These are phyloP conservation scores for Ormyrus nitidulus DNA, from an alignment of 2,888 invertebrate species.

Conservation along the genomic window DNA sequence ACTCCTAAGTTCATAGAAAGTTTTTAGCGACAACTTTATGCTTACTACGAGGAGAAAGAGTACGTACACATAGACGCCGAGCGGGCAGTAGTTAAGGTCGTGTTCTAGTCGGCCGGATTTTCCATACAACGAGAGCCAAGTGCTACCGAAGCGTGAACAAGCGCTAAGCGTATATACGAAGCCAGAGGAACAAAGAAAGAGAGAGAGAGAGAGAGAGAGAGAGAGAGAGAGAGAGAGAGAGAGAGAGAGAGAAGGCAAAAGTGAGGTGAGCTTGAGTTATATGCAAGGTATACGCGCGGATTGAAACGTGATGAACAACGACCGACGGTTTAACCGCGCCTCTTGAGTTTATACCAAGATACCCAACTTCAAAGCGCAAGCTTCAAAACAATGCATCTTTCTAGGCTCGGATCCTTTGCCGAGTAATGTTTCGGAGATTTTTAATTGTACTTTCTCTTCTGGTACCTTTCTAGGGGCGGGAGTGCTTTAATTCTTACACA, in stretches of 20 bases:
- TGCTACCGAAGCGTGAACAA: constrained; percentile 45
- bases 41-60: constrained; percentile 2
- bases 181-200: not conserved
- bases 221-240: too few species aligned
- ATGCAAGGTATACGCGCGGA: not conserved
- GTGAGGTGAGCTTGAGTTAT: constrained; percentile 2
- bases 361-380: constrained; percentile 6
- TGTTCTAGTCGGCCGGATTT: constrained; percentile 54
- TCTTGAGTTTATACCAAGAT: not conserved
- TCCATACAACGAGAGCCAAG: constrained; percentile 38
- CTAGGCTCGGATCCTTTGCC: not conserved
- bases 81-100: constrained; percentile 56
- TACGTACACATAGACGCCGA: constrained; percentile 1
- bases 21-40: constrained; percentile 7
- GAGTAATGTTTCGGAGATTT: too few species aligned
- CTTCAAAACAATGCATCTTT: not conserved
- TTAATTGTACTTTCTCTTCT: too few species aligned
- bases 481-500: too few species aligned
- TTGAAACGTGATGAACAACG: not conserved
- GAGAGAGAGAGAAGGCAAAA: not conserved
- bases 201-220: too few species aligned
- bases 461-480: too few species aligned
- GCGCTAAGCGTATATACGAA: constrained; percentile 35
- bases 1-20: not conserved
- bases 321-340: not conserved